Conservation (phyloP, 53 echinoderm and acorn worm species). For the Henricia sp. region DNA sequence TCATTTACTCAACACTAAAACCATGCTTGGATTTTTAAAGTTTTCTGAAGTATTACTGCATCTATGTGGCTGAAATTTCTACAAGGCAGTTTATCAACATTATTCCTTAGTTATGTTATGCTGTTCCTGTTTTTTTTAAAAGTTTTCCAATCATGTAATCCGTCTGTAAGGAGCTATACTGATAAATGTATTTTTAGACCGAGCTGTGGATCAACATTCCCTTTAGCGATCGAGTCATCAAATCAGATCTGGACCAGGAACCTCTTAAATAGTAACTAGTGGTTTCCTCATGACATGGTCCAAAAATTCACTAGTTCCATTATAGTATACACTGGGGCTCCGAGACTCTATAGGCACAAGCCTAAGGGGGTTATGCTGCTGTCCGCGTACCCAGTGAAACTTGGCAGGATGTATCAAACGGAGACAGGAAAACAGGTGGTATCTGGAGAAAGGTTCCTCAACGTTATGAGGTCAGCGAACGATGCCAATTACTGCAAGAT, state of each 20-base stretch:
- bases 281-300: background rate
- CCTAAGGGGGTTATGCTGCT: background rate
- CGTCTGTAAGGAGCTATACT: too few relatives aligned
- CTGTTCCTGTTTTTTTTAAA: too few relatives aligned
- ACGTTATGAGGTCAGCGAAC: background rate
- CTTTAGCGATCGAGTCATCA: constrained; percentile 36
- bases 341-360: background rate
- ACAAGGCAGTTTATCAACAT: too few relatives aligned
- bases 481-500: too few relatives aligned
- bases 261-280: constrained; percentile 39
- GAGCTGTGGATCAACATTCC: constrained; percentile 10
- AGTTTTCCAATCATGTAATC: background rate
- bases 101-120: too few relatives aligned
- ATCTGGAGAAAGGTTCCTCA: background rate
- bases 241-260: constrained; percentile 36
- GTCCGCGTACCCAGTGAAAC: constrained; percentile 14
- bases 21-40: too few relatives aligned
- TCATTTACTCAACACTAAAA: too few relatives aligned
- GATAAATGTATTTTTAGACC: constrained; percentile 22
- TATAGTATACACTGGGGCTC: background rate
- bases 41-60: too few relatives aligned
- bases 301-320: constrained; percentile 27
- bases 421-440: constrained; percentile 47
- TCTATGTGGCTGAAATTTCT: too few relatives aligned
- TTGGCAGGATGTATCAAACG: constrained; percentile 41